Evolutionary conservation across 2,888 invertebrate genomes (phyloP).

Genomic region (Barypeithes pellucidus): DNA sequence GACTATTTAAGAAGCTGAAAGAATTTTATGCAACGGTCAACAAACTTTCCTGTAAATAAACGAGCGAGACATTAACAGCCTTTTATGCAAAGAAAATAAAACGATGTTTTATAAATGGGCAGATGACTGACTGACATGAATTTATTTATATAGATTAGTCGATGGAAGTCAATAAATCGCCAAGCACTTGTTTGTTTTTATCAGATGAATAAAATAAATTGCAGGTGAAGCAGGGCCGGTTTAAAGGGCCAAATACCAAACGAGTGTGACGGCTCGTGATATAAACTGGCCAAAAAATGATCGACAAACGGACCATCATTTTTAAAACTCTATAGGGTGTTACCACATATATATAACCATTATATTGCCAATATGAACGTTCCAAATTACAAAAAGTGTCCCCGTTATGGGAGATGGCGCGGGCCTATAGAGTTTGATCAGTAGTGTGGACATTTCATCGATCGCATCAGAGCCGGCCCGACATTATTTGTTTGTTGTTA

Average conservation of each 20-base stretch:
- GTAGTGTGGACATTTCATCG: too few relatives aligned
- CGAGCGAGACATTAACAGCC: background rate
- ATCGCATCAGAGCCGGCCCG: too few relatives aligned
- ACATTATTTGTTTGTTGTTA: too few relatives aligned
- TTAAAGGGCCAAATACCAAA: background rate
- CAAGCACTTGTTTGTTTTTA: background rate
- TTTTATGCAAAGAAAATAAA: constrained; percentile 13
- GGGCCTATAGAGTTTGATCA: too few relatives aligned
- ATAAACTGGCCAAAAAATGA: too few relatives aligned
- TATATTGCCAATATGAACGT: too few relatives aligned
- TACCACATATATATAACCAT: too few relatives aligned
- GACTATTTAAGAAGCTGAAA: constrained; percentile 14
- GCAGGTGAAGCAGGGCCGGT: background rate
- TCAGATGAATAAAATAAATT: background rate
- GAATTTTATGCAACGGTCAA: constrained; percentile 28
- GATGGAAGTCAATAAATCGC: constrained; percentile 6
- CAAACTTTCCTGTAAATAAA: constrained; percentile 22
- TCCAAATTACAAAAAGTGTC: too few relatives aligned
- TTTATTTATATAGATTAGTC: background rate
- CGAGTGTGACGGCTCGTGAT: too few relatives aligned
- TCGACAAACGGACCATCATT: too few relatives aligned
- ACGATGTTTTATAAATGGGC: constrained; percentile 9
- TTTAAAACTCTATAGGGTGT: too few relatives aligned
- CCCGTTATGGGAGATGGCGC: too few relatives aligned
- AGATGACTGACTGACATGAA: background rate